phyloP scores from a whole-genome alignment of 2,113 vertebrate species.

The Scortum barcoo region DNA sequence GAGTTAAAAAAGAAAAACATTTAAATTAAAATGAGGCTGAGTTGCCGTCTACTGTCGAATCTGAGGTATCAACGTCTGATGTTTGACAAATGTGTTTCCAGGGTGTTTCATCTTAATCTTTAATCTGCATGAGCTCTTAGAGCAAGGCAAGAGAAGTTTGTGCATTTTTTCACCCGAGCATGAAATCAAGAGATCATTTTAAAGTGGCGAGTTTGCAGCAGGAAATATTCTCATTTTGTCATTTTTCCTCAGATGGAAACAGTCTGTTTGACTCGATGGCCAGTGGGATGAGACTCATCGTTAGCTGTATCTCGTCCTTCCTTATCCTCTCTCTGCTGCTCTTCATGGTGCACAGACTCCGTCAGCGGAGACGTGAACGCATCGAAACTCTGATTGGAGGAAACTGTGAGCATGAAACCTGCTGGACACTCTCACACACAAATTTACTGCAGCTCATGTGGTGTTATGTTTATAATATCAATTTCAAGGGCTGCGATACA shows the following conservation, averaged over 20 bases:
- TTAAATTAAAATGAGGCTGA: neutral
- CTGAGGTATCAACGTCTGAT: neutral
- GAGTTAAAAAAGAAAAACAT: neutral
- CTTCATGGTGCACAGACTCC: slow-evolving; percentile 97
- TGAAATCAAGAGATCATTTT: neutral
- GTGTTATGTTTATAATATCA: neutral
- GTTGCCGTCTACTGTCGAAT: neutral
- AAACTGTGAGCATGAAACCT: slow-evolving; percentile 87
- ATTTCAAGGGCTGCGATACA: neutral
- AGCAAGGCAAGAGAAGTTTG: neutral
- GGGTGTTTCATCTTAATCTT: neutral
- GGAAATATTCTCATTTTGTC: neutral
- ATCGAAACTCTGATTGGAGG: slow-evolving; percentile 97
- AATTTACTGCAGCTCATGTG: neutral
- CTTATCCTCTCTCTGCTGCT: slow-evolving; percentile 98
- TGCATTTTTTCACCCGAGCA: neutral
- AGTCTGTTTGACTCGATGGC: slow-evolving; percentile 99
- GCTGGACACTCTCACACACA: neutral
- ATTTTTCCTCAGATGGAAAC: slow-evolving; percentile 88
- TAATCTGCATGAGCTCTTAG: no score
- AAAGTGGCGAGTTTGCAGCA: neutral
- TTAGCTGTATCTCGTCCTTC: slow-evolving; percentile 99
- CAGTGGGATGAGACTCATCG: slow-evolving; percentile 96
- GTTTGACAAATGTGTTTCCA: neutral
- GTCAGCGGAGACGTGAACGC: slow-evolving; percentile 94